Percentiles rank a stretch among this genome's conserved stretches.
Evolutionary conservation across 2,797 vertebrate species (phyloP).

Genomic region (Loriculus beryllinus): DNA sequence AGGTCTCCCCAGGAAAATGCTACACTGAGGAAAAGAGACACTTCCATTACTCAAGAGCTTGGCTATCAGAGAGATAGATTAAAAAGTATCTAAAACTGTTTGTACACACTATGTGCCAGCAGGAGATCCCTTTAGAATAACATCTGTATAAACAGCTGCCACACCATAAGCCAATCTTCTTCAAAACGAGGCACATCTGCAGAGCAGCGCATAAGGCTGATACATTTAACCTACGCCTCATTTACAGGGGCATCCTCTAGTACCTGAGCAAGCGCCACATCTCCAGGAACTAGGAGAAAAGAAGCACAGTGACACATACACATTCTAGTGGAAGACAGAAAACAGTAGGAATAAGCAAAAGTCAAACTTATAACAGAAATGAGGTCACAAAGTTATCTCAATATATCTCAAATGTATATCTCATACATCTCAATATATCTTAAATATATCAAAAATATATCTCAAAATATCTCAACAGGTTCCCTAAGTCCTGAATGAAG

Average conservation of each 20-base stretch:
- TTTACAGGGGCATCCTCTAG: background rate
- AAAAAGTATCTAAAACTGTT: conserved; percentile 7
- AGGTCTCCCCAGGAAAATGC: background rate
- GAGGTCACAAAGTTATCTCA: background rate
- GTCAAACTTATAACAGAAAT: background rate
- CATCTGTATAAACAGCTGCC: conserved; percentile 48
- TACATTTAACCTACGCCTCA: background rate
- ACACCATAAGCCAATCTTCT: conserved; percentile 4
- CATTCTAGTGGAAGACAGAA: background rate
- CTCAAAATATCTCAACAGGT: background rate
- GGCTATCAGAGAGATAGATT: background rate
- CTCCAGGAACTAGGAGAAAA: background rate
- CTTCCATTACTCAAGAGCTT: background rate
- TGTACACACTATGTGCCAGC: background rate
- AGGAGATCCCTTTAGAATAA: conserved; percentile 7
- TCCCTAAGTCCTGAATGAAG: background rate
- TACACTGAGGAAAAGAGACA: background rate
- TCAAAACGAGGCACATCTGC: conserved; percentile 23
- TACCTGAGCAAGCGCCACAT: background rate
- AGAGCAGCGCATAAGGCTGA: background rate
- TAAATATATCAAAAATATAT: too few relatives aligned
- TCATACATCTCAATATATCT: too few relatives aligned
- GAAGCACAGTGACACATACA: background rate
- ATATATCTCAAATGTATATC: too few relatives aligned
- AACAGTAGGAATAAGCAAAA: background rate